Base-by-base conservation (phyloP, 2,888 invertebrate genomes). In the Sesamia inferens region DNA sequence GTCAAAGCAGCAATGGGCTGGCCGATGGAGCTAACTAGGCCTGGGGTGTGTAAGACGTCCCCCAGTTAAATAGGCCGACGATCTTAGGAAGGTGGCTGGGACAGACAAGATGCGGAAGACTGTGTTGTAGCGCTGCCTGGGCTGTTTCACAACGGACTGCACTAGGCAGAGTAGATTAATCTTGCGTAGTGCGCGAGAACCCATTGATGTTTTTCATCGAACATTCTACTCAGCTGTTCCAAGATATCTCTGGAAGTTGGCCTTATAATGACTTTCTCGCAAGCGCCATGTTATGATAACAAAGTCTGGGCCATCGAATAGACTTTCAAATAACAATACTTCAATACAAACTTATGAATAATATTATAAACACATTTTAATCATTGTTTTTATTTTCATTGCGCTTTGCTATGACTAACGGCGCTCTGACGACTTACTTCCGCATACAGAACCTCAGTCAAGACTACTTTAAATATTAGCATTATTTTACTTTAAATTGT, bases 321-420 rank as follows among this genome's bases (percentile, higher is more conserved):
- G 44, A 68, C 55, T 68, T 68, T n/a, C 8, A 24, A 55, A 44
- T 67, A 54, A 68, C 69, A 70, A 68, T 68, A 70, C 68, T 68
- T 51, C n/a, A 51, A 51, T 51, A n/a, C 51, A n/a, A 51, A 19
- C n/a, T 51, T n/a, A 51, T 51, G 19, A 8, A 51, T 19, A 19
- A 19, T 51, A 51, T 19, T 51, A 51, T 51, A 51, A 14, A 47
- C 51, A 51, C 19, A 19, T 51, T 51, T 51, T 51, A 19, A 51
- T 51, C 51, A 19, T 19, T 51, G 51, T 51, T 51, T 48, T 48
- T 2, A 48, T 48, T 48, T 48, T 19, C 48, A 48, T 48, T 48
- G 19, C 7, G 7, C 48, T 48, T 16, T 19, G 7, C 19, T 48
- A 16, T 16, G 16, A 16, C 16, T 19, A 16, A 48, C 16, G 6